These are phyloP conservation scores for Siniperca undulata DNA, from an alignment of 2,797 vertebrate genomes.

Conservation along the genomic window DNA sequence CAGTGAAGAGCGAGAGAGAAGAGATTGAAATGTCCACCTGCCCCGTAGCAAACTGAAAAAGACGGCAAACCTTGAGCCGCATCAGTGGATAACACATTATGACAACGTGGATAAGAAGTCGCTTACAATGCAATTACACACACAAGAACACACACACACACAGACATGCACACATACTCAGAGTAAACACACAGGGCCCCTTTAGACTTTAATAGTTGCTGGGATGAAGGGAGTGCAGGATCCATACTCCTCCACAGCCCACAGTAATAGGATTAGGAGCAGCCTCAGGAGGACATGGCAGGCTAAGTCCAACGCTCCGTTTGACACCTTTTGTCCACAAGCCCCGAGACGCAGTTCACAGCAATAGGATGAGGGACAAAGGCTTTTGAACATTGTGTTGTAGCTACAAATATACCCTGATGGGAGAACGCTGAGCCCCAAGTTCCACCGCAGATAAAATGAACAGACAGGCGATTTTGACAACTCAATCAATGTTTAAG, in stretches of 20 bases:
- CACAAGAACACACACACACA: constrained; percentile 71
- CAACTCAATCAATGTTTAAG: constrained; percentile 71
- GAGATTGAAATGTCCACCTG: constrained; percentile 76
- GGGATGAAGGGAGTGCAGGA: constrained; percentile 63
- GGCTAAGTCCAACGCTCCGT: constrained; percentile 78
- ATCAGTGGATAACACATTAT: constrained; percentile 81
- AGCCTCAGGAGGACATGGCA: constrained; percentile 71
- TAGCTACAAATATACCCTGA: constrained; percentile 80
- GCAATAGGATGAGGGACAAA: constrained; percentile 80
- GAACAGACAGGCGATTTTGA: constrained; percentile 58
- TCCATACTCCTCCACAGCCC: constrained; percentile 64
- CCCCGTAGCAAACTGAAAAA: constrained; percentile 55
- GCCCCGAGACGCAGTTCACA: constrained; percentile 75
- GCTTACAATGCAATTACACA: constrained; percentile 82
- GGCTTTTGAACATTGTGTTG: constrained; percentile 78
- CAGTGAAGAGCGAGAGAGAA: not conserved
- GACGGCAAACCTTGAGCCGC: constrained; percentile 68
- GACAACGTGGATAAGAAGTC: constrained; percentile 77
- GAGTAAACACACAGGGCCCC: constrained; percentile 70
- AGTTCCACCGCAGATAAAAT: constrained; percentile 56
- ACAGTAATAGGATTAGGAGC: constrained; percentile 85
- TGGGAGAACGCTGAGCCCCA: constrained; percentile 70
- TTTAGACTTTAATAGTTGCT: constrained; percentile 55
- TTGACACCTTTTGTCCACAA: constrained; percentile 84
- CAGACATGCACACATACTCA: constrained; percentile 48